Evolutionary conservation across 2,888 invertebrate species (phyloP).

Genomic region (Sarcophaga subvicina): DNA sequence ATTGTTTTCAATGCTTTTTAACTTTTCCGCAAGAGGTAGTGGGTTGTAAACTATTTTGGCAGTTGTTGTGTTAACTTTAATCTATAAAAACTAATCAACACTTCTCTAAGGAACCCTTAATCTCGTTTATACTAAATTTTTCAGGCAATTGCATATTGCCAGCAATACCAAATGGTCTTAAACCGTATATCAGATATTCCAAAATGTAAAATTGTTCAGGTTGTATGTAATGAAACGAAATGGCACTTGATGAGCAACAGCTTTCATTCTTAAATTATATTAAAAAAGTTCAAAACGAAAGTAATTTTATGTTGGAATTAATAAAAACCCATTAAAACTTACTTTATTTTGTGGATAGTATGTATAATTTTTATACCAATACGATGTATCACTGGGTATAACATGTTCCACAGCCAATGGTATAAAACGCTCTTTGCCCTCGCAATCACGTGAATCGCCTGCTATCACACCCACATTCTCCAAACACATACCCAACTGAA

Average conservation of each 20-base stretch:
- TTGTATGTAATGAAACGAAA: constrained; percentile 96
- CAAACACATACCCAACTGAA: constrained; percentile 86
- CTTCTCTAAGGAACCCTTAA: not conserved
- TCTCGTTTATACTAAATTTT: not conserved
- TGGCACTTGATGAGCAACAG: constrained; percentile 95
- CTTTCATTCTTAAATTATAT: constrained; percentile 27
- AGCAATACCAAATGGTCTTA: constrained; percentile 87
- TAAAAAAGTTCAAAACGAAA: not conserved
- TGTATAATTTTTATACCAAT: constrained; percentile 97
- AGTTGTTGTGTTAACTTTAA: not conserved
- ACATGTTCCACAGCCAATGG: constrained; percentile 90
- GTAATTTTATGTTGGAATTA: not conserved
- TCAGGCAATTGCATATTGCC: constrained; percentile 23
- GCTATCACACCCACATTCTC: constrained; percentile 93
- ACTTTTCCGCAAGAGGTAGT: no score
- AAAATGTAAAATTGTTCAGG: constrained; percentile 96
- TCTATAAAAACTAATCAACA: no score
- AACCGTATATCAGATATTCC: constrained; percentile 96
- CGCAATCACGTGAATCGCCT: constrained; percentile 93
- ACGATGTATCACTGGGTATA: constrained; percentile 88
- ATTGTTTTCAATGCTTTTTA: no score
- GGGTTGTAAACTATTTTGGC: not conserved
- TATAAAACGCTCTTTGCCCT: constrained; percentile 94
- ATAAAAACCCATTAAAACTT: not conserved
- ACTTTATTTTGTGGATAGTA: constrained; percentile 64